A percentile compares a stretch with the other conserved stretches of the same genome.
Evolutionary conservation across 2,888 invertebrate species (phyloP).

Genomic region (Thelaira solivaga): DNA sequence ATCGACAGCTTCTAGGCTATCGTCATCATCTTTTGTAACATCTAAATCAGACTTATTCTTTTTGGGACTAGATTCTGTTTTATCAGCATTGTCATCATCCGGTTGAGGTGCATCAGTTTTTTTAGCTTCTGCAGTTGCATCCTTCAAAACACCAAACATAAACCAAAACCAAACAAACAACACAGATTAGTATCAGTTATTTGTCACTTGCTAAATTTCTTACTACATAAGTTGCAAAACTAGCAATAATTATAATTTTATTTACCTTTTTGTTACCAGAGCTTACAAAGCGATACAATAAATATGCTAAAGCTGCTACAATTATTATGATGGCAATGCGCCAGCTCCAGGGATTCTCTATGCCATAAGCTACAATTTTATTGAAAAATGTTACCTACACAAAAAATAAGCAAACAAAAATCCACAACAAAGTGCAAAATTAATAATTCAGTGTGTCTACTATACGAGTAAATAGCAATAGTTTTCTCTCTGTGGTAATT

Average conservation of each 20-base stretch:
- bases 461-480: constrained; percentile 28
- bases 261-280: constrained; percentile 78
- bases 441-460: constrained; percentile 35
- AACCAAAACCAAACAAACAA: not conserved
- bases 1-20: constrained; percentile 55
- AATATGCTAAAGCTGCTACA: constrained; percentile 87
- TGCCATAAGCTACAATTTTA: constrained; percentile 85
- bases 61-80: constrained; percentile 72
- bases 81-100: constrained; percentile 76
- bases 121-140: constrained; percentile 78
- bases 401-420: constrained; percentile 64
- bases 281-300: constrained; percentile 84
- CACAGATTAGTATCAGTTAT: too few species aligned
- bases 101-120: constrained; percentile 85
- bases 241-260: constrained; percentile 27
- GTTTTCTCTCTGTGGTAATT: not conserved
- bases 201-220: too few species aligned
- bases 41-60: constrained; percentile 77
- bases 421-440: constrained; percentile 49
- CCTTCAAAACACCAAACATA: constrained; percentile 61
- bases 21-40: constrained; percentile 68
- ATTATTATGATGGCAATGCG: constrained; percentile 88
- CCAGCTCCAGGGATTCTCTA: constrained; percentile 94
- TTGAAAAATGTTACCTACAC: constrained; percentile 87
- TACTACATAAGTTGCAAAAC: not conserved